Conservation (phyloP, 2,113 vertebrate species). For the Genyomyrus donnyi region DNA sequence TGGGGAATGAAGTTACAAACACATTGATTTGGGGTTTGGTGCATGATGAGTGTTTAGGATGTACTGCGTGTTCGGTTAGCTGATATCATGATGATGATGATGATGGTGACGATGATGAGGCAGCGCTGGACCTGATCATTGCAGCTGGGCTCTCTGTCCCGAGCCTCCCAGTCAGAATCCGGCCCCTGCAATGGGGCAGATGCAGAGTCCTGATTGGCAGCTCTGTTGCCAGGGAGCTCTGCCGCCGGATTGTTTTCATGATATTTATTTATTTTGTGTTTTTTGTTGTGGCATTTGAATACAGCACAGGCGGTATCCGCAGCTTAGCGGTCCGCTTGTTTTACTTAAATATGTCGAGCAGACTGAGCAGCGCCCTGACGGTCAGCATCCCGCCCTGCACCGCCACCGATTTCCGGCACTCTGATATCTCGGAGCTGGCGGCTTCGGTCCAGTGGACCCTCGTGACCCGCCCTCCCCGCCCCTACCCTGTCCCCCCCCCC, state of each 20-base stretch:
- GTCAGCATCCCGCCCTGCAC: background rate
- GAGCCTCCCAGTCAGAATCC: background rate
- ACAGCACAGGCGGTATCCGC: background rate
- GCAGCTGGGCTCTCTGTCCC: background rate
- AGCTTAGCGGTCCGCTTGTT: background rate
- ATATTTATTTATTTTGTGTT: background rate
- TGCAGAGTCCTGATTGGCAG: conserved; percentile 18
- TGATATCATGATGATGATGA: background rate
- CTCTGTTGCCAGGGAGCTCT: conserved; percentile 18
- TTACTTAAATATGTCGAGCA: background rate
- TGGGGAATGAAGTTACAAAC: background rate
- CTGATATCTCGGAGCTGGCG: background rate
- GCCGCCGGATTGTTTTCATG: background rate
- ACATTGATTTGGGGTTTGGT: background rate
- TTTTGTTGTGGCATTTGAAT: background rate
- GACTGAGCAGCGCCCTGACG: too few species aligned
- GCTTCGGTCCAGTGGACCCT: background rate
- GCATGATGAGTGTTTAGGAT: background rate
- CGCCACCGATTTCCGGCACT: background rate
- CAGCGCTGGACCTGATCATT: background rate
- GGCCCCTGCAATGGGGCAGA: background rate
- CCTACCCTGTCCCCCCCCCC: background rate
- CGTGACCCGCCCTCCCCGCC: background rate
- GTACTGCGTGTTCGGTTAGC: background rate
- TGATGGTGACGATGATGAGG: background rate